Evolutionary conservation across 2,113 vertebrate species (phyloP).

Genomic region (Equus przewalskii): DNA sequence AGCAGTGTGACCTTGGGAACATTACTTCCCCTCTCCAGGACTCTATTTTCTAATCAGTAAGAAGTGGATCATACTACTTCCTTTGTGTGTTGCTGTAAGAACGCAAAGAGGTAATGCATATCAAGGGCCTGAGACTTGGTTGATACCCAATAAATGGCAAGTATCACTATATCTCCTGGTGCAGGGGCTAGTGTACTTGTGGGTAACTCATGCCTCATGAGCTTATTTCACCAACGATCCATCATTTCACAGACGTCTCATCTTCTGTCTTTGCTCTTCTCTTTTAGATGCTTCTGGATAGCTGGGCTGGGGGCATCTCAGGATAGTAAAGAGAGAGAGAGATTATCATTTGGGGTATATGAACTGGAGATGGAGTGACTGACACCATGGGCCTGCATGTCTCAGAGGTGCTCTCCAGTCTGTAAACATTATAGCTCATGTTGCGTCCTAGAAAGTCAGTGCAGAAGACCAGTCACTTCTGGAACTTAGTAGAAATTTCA

Average conservation of each 20-base stretch:
- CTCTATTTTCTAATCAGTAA: background rate
- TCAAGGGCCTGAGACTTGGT: background rate
- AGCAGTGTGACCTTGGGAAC: background rate
- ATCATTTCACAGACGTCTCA: background rate
- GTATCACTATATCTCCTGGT: background rate
- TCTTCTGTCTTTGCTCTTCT: background rate
- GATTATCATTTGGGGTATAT: background rate
- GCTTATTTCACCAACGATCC: background rate
- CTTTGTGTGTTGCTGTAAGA: background rate
- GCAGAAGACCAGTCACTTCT: background rate
- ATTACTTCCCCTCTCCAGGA: background rate
- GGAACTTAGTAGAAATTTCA: background rate
- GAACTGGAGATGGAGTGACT: too few relatives aligned
- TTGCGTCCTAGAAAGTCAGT: background rate
- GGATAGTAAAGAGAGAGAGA: background rate
- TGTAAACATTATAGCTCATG: background rate
- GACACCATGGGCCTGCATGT: accelerated
- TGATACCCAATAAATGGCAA: too few relatives aligned
- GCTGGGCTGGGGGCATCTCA: background rate
- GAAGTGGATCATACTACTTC: background rate
- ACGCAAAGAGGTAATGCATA: background rate
- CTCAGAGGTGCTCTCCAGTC: background rate
- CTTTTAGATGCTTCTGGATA: background rate
- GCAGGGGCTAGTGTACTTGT: accelerated
- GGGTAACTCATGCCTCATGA: background rate